phyloP scores from a whole-genome alignment of 2,888 invertebrate species.

The Cephus nigrinus region DNA sequence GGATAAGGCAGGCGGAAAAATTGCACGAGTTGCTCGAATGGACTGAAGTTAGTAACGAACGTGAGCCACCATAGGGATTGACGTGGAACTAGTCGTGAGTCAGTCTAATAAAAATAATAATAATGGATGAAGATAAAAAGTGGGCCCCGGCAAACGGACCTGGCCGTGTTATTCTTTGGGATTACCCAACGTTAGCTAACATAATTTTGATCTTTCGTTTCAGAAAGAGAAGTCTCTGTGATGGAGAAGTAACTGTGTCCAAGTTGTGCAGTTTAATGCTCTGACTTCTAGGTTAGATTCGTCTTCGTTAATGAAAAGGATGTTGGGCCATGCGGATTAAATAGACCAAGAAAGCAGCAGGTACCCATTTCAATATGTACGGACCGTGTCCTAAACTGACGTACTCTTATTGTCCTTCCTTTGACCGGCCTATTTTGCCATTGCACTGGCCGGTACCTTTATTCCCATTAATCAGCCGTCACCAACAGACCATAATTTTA shows the following conservation, averaged over 20 bases:
- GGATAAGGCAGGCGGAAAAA: background rate
- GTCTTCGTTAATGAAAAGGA: background rate
- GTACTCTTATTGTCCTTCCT: background rate
- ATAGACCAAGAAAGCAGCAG: background rate
- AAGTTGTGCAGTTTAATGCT: background rate
- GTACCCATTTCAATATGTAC: background rate
- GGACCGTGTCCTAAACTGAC: background rate
- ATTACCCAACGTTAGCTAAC: conserved; percentile 1
- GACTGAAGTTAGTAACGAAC: background rate
- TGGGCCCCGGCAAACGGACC: background rate
- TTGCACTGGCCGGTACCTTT: background rate
- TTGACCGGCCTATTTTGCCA: background rate
- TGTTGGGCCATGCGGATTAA: background rate
- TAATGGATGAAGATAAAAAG: background rate
- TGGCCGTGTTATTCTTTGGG: background rate
- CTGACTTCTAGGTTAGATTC: background rate
- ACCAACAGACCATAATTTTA: background rate
- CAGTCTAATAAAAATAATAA: background rate
- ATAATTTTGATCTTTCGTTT: background rate
- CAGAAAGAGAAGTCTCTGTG: background rate
- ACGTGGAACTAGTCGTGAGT: background rate
- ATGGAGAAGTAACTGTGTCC: background rate
- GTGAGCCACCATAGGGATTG: background rate
- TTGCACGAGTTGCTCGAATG: background rate
- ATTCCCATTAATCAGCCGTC: background rate